A percentile compares a stretch with the other conserved stretches of the same genome.
phyloP scores from a whole-genome alignment of 2,113 vertebrate genomes.

The Ptilorrhoa leucosticta region DNA sequence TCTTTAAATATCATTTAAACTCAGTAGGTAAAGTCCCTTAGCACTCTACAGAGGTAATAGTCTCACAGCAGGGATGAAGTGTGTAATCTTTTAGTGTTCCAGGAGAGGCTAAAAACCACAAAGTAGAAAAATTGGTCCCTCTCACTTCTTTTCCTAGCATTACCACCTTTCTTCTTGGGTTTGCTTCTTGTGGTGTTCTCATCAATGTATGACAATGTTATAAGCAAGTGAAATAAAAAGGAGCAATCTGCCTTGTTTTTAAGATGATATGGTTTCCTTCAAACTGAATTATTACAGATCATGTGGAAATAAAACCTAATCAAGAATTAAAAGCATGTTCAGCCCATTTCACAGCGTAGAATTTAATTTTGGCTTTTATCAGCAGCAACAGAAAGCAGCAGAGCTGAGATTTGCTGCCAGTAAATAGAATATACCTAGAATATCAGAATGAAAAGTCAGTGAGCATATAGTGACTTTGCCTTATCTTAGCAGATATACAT shows the following conservation, averaged over 20 bases:
- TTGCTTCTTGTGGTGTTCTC: background rate
- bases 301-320: background rate
- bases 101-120: background rate
- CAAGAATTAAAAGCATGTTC: background rate
- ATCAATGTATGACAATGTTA: background rate
- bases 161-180: background rate
- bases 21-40: background rate
- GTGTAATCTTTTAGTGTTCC: background rate
- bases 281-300: background rate
- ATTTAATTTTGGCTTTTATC: background rate
- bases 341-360: background rate
- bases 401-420: background rate
- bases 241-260: background rate
- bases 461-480: background rate
- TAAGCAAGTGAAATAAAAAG: background rate
- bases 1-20: background rate
- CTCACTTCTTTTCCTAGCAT: background rate
- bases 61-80: background rate
- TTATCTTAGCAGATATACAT: background rate
- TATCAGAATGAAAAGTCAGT: background rate
- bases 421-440: background rate
- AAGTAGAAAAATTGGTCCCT: background rate
- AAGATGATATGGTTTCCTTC: background rate
- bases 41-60: background rate
- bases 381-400: background rate